A percentile compares a stretch with the other conserved stretches of the same genome.
Evolutionary conservation across 1,140 invertebrate species (phyloP).

Genomic region (Drosophila tsacasi): DNA sequence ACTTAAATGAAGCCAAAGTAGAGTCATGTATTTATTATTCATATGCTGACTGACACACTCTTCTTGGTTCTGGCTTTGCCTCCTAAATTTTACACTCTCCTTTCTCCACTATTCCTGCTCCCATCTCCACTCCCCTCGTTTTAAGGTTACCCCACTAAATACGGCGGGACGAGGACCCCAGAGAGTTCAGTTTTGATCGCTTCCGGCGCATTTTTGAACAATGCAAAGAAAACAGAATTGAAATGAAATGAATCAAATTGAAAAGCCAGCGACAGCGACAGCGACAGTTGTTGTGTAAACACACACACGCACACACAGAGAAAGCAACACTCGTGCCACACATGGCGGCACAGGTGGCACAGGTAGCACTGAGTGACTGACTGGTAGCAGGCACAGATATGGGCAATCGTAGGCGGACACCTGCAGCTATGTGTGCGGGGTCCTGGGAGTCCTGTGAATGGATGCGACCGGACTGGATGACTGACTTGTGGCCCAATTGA

Average conservation of each 20-base stretch:
- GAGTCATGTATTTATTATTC: background rate
- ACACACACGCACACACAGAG: slow-evolving; percentile 21
- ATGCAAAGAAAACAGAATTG: slow-evolving; percentile 59
- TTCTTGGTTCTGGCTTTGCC: background rate
- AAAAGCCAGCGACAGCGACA: slow-evolving; percentile 66
- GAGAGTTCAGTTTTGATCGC: slow-evolving; percentile 33
- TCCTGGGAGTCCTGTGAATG: slow-evolving; percentile 40
- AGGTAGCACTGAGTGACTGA: slow-evolving; percentile 11
- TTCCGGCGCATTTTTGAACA: slow-evolving; percentile 37
- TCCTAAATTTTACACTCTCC: background rate
- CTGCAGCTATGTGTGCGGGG: slow-evolving; percentile 14
- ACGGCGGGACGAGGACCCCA: background rate
- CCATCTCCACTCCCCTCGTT: too few species aligned
- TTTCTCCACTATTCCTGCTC: background rate
- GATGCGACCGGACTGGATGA: slow-evolving; percentile 45
- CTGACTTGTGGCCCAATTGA: slow-evolving; percentile 65
- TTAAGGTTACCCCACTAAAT: slow-evolving; percentile 24
- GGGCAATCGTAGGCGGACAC: slow-evolving; percentile 19
- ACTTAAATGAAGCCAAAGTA: background rate
- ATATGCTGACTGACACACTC: background rate
- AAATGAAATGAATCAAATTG: slow-evolving; percentile 76
- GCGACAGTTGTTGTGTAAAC: slow-evolving; percentile 58
- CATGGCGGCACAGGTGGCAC: background rate
- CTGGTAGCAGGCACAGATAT: slow-evolving; percentile 27
- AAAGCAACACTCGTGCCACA: background rate